These are phyloP conservation scores for Chlorodrepanis virens DNA, from an alignment of 2,113 vertebrate species.

Conservation along the genomic window DNA sequence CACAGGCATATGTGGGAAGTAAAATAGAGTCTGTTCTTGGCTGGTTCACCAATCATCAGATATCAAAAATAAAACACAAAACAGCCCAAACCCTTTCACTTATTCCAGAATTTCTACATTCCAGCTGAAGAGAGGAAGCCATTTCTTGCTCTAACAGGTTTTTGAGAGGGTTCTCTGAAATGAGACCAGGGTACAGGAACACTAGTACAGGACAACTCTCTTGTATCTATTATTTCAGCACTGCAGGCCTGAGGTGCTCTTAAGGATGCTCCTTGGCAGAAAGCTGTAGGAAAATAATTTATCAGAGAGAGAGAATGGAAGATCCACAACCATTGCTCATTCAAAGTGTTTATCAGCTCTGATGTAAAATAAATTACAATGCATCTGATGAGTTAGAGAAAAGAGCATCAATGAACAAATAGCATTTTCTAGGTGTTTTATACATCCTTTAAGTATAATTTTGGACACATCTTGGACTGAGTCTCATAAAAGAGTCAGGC, in stretches of 20 bases:
- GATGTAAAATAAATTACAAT: neutral
- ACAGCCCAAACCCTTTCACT: neutral
- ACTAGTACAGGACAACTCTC: neutral
- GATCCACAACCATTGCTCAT: neutral
- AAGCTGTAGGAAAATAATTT: neutral
- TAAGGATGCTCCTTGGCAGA: neutral
- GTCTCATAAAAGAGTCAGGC: neutral
- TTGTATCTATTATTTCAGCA: neutral
- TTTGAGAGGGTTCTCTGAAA: neutral
- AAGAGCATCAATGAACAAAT: neutral
- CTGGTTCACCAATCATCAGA: neutral
- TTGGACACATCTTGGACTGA: neutral
- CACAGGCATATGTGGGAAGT: neutral
- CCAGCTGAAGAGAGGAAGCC: neutral
- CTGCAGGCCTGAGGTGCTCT: neutral
- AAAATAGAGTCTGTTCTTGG: neutral
- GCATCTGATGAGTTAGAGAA: neutral
- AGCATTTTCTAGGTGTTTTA: neutral
- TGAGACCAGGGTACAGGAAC: neutral
- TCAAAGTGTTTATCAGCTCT: neutral
- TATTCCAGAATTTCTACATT: neutral
- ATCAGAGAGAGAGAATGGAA: neutral
- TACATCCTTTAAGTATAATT: neutral
- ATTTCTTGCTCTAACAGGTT: neutral
- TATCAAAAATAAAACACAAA: neutral